These are phyloP conservation scores for Plutomurus gul DNA, from an alignment of 1,140 invertebrate species.

Conservation along the genomic window DNA sequence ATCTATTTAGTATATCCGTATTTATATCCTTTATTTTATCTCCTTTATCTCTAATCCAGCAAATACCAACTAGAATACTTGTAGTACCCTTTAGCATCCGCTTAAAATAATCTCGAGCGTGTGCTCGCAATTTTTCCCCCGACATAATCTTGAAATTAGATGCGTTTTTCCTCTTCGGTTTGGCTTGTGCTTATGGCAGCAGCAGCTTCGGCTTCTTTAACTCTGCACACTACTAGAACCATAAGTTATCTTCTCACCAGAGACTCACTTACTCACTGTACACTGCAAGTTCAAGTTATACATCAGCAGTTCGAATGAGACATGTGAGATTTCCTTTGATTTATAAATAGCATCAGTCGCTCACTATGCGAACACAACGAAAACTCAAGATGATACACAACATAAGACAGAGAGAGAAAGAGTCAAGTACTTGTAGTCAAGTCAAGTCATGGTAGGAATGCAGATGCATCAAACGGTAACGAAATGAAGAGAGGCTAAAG, in stretches of 20 bases:
- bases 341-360: background rate
- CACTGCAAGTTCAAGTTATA: conserved; percentile 17
- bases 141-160: conserved; percentile 30
- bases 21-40: conserved; percentile 5
- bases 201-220: too few species aligned
- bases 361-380: background rate
- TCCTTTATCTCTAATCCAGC: background rate
- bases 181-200: too few species aligned
- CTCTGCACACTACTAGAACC: background rate
- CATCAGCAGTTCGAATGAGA: background rate
- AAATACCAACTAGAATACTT: too few species aligned
- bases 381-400: conserved; percentile 2
- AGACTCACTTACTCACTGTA: too few species aligned
- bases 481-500: background rate
- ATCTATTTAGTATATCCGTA: too few species aligned
- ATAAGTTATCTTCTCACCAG: too few species aligned
- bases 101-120: conserved; percentile 27
- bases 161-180: background rate
- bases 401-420: background rate
- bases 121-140: conserved; percentile 22
- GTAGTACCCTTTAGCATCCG: background rate
- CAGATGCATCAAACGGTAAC: conserved; percentile 23
- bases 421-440: background rate
- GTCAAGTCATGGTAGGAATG: conserved; percentile 15
- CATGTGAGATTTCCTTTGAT: conserved; percentile 27